Evolutionary conservation across 2,888 invertebrate species (phyloP).

Genomic region (Meteorus colon): DNA sequence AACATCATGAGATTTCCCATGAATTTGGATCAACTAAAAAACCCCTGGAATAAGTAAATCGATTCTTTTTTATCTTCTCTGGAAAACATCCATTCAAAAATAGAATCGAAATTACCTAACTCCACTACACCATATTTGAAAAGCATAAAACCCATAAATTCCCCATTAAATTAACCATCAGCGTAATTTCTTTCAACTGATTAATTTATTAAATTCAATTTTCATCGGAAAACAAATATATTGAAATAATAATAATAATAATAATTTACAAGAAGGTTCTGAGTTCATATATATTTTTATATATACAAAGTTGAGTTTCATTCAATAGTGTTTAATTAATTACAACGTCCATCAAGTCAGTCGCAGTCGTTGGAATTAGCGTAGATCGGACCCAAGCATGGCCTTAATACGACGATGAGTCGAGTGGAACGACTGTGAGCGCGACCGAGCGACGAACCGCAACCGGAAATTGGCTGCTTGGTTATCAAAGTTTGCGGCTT

Average conservation of each 20-base stretch:
- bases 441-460: constrained; percentile 66
- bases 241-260: neutral
- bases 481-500: constrained; percentile 73
- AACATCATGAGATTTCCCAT: no score
- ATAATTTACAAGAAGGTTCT: neutral
- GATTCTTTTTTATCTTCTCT: no score
- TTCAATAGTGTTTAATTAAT: constrained; percentile 38
- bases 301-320: neutral
- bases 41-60: no score
- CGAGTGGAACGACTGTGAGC: constrained; percentile 56
- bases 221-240: no score
- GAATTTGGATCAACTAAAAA: no score
- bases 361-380: constrained; percentile 47
- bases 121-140: no score
- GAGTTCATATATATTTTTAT: constrained; percentile 1
- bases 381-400: constrained; percentile 47
- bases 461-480: constrained; percentile 73
- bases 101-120: no score
- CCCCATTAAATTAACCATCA: neutral
- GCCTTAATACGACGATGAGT: constrained; percentile 65
- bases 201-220: neutral
- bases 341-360: constrained; percentile 38
- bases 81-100: no score
- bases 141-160: neutral
- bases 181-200: neutral